These are phyloP conservation scores for Gyps fulvus DNA, from an alignment of 2,113 vertebrate genomes.

Conservation along the genomic window DNA sequence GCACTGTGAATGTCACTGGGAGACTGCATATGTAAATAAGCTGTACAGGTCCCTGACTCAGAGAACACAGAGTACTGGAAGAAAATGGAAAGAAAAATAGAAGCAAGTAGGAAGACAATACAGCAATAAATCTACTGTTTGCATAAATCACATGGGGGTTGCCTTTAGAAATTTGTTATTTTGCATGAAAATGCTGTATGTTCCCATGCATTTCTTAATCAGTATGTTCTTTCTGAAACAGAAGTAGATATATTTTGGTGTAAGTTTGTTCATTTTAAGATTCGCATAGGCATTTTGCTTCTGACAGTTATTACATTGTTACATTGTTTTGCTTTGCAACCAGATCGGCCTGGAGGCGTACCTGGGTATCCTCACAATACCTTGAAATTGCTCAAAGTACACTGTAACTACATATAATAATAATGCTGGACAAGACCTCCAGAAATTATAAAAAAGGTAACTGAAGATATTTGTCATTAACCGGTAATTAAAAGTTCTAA, in stretches of 20 bases:
- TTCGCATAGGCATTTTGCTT: not conserved
- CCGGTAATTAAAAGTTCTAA: not conserved
- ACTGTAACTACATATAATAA: not conserved
- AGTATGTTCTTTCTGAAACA: not conserved
- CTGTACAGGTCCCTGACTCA: not conserved
- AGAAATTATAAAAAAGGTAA: not conserved
- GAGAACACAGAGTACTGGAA: not conserved
- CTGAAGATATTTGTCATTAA: not conserved
- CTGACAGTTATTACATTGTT: not conserved
- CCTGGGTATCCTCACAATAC: not conserved
- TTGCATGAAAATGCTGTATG: not conserved
- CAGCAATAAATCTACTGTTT: not conserved
- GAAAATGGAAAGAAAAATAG: not conserved
- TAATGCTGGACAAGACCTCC: not conserved
- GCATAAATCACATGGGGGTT: not conserved
- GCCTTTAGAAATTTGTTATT: not conserved
- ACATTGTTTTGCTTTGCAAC: not conserved
- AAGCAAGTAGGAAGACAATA: not conserved
- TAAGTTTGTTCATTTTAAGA: not conserved
- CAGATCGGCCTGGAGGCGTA: not conserved
- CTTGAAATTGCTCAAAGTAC: not conserved
- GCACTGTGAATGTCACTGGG: not conserved
- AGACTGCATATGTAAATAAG: not conserved
- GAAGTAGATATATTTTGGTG: not conserved
- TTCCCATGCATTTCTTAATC: not conserved